phyloP scores from a whole-genome alignment of 2,113 vertebrate species.

The Leptosomus discolor region DNA sequence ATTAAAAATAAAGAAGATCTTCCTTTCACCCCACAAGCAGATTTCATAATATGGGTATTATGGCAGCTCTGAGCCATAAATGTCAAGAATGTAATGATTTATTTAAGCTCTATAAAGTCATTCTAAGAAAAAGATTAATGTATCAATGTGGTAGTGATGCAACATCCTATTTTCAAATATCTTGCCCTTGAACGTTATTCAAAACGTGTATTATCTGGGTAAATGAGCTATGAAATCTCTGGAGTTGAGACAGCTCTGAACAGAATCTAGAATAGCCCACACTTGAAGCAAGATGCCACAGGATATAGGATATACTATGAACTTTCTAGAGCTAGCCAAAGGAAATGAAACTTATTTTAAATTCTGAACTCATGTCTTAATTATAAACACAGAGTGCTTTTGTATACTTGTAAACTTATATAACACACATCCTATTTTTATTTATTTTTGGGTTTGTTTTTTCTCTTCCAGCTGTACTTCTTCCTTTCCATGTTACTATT shows the following conservation, averaged over 20 bases:
- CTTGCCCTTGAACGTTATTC: background rate
- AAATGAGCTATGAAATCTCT: background rate
- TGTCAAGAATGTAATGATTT: background rate
- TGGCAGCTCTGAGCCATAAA: background rate
- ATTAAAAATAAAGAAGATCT: background rate
- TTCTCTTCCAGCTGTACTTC: background rate
- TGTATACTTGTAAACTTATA: background rate
- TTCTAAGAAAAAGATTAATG: background rate
- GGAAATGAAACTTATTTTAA: background rate
- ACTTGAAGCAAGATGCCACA: background rate
- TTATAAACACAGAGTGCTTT: background rate
- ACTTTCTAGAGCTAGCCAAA: background rate
- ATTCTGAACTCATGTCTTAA: background rate
- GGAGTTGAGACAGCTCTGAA: background rate
- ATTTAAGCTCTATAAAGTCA: background rate
- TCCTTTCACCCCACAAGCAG: background rate
- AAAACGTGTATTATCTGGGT: background rate
- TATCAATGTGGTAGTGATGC: background rate
- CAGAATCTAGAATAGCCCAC: background rate
- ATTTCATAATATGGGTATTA: background rate
- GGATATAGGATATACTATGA: background rate
- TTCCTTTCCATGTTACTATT: background rate
- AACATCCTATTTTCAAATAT: background rate
- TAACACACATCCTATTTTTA: background rate
- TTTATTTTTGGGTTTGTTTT: background rate